Evolutionary conservation across 2,888 invertebrate species (phyloP), one percentile per base, ranked within the genome.

Genomic region (Syrista parreyssii): DNA sequence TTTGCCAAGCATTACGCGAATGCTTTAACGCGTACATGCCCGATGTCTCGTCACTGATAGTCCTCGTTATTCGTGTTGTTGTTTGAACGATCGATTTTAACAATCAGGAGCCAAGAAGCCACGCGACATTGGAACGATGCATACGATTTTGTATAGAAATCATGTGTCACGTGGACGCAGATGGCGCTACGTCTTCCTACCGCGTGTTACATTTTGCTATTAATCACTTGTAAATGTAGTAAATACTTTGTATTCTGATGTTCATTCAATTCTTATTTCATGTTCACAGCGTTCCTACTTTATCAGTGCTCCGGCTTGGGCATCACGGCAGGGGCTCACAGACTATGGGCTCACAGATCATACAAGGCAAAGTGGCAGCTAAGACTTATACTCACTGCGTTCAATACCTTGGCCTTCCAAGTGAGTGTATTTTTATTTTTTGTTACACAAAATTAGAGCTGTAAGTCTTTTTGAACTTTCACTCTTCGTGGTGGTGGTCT

Each of bases 321-420:
- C 31, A 97, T 99, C 82, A 99, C 99, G 30, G 99, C 98, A 32
- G 99, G 99, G 35, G 98, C 98, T 3, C 99, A 99, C 92, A 93
- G 99, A 86, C 94, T 98, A 40, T 99, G 99, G 98, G 95, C 98
- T 1, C 99, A 99, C 92, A 95, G 97, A 88, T 95, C 98, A 0
- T 99, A 98, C 93, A 98, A 98, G 93, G 99, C 99, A 11, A 97
- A 95, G 91, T 95, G 96, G 94, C 99, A 98, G 0, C 93, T 98
- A 9, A 93, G 96, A 84, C 86, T 98, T 11, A 92, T 99, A 68
- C 93, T 99, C 79, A 94, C 95, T 68, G 85, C 96, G 74, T 96
- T 96, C 92, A 98, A 99, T 92, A 97, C 98, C 1, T 90, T 98
- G 73, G 98, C 99, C 74, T 97, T 98, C 92, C 98, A 98, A 94